These are phyloP conservation scores for Aleiodes sp. DNA, from an alignment of 1,140 invertebrate species.

Conservation along the genomic window DNA sequence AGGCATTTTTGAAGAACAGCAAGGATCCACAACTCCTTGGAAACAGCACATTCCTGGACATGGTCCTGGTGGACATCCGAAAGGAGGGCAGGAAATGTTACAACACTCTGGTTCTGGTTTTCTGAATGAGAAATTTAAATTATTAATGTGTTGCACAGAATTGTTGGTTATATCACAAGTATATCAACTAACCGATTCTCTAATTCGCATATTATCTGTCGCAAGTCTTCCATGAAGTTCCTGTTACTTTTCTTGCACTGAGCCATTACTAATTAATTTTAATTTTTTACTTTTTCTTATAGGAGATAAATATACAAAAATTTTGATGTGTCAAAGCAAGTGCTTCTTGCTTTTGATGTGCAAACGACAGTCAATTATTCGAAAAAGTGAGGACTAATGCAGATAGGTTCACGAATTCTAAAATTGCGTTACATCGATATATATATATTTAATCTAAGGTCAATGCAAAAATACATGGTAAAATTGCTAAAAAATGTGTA, in stretches of 20 bases:
- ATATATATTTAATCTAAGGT: too few species aligned
- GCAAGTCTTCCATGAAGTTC: slow-evolving; percentile 48
- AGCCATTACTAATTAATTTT: slow-evolving; percentile 34
- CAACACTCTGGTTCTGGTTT: slow-evolving; percentile 51
- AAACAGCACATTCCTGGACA: slow-evolving; percentile 47
- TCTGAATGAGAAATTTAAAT: too few species aligned
- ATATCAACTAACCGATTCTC: slow-evolving; percentile 39
- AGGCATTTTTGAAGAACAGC: slow-evolving; percentile 44
- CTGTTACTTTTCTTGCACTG: slow-evolving; percentile 13
- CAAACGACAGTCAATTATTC: not conserved
- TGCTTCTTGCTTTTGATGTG: not conserved
- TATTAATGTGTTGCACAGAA: too few species aligned
- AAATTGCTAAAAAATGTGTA: slow-evolving; percentile 28
- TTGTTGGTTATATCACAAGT: not conserved
- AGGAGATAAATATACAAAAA: slow-evolving; percentile 4
- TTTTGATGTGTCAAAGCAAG: slow-evolving; percentile 14
- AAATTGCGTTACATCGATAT: not conserved
- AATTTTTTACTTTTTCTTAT: slow-evolving; percentile 18
- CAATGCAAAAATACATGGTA: slow-evolving; percentile 10
- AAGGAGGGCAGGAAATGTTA: slow-evolving; percentile 51
- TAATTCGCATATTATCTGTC: slow-evolving; percentile 40
- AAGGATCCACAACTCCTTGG: slow-evolving; percentile 41
- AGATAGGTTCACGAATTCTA: too few species aligned
- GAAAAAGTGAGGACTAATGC: not conserved
- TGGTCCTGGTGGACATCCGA: slow-evolving; percentile 48